Evolutionary conservation across 1,140 invertebrate species (phyloP), one percentile per base, ranked within the genome.

Genomic region (Eumaeus atala): DNA sequence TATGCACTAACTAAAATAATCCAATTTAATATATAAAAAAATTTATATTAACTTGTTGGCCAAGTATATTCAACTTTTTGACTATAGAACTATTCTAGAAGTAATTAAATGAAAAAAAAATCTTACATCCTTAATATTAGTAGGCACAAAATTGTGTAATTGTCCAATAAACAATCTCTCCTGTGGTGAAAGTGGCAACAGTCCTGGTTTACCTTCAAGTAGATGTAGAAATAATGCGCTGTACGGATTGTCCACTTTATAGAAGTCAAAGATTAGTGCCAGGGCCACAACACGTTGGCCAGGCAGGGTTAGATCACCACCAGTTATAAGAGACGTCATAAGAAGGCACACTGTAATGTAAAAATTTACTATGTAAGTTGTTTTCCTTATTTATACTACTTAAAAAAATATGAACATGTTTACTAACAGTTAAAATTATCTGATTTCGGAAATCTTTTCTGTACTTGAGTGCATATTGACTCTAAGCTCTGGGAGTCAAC

Each of bases 251-350:
- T 95, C 93, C 14, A 66, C 56, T 72, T 91, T 90, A 74, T 94
- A 95, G 65, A 95, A 88, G 61, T 95, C 93, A 84, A 91, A 92
- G 10, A 95, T 84, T n/a, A 95, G 78, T 12, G 91, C 91, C 12
- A 95, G 83, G 18, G 93, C 93, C 8, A 93, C 91, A 17, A 96
- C 77, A 38, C 93, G 89, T 66, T 95, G 94, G 0, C 87, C 87
- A 1, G 85, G 84, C 11, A 87, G 62, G 7, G 76, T 78, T 0
- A 88, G 63, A 59, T 88, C 87, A n/a, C 87, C 85, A 6, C 83
- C 77, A 10, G 83, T 85, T n/a, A 87, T 78, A 8, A 88, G 66
- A 1, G 85, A 82, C 8, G 83, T 74, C 11, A 88, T 70, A 1
- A 88, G 78, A 5, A 88, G 80, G 48, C 80, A 87, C 56, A 87